These are phyloP conservation scores for Diacarnus erythraeanus DNA, from an alignment of 37 sponge, comb jelly and placozoan genomes.

Conservation along the genomic window DNA sequence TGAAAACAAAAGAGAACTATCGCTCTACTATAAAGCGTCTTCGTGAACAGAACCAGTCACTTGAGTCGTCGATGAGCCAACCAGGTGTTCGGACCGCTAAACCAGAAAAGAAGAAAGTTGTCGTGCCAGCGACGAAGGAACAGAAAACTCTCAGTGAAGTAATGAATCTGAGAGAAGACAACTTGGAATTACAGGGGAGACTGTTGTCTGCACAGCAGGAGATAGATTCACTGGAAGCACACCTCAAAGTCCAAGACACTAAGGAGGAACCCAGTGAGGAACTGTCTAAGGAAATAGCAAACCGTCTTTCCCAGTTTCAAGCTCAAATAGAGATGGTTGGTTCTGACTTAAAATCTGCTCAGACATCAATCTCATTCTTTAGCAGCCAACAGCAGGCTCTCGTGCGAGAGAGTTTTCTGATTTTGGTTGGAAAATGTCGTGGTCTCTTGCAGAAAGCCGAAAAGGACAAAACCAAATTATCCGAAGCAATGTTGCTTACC, in stretches of 20 bases:
- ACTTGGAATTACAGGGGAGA: conserved; percentile 17
- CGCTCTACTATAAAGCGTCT: conserved; percentile 32
- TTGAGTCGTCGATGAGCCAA: conserved; percentile 8
- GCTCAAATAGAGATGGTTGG: background rate
- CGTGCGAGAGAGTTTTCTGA: conserved; percentile 1
- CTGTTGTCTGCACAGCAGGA: conserved; percentile 28
- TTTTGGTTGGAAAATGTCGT: conserved; percentile 17
- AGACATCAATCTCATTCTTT: background rate
- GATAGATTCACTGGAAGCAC: conserved; percentile 24
- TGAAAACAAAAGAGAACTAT: conserved; percentile 51
- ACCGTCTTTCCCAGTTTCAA: conserved; percentile 10
- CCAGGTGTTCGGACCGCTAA: background rate
- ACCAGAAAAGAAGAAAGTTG: background rate
- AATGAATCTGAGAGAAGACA: conserved; percentile 23
- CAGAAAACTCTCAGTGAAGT: conserved; percentile 28
- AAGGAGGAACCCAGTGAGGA: background rate
- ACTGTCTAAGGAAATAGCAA: background rate
- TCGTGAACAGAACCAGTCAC: conserved; percentile 38
- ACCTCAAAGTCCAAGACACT: conserved; percentile 16
- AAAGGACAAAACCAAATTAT: background rate
- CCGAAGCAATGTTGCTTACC: background rate
- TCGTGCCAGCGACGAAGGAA: conserved; percentile 9
- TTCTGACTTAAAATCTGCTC: conserved; percentile 9
- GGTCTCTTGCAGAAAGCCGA: background rate
- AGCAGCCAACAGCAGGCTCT: conserved; percentile 7